Evolutionary conservation across 2,888 invertebrate genomes (phyloP), one percentile per base, ranked within the genome.

Genomic region (Tetramorium bicarinatum): DNA sequence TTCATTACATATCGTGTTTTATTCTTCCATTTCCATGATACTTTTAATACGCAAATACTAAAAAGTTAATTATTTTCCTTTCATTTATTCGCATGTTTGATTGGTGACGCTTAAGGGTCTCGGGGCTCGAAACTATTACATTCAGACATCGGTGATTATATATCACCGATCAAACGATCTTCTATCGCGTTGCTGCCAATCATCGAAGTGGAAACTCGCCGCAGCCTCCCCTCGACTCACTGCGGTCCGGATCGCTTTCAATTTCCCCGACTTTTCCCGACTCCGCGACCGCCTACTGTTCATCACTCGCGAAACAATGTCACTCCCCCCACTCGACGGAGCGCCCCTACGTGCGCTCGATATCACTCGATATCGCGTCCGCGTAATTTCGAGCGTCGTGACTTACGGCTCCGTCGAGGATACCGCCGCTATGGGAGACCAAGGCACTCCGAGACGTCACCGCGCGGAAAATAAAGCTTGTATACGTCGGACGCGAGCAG

Each of bases 401-500:
- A 87, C 77, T 86, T 86, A 87, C 38, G 74, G n/a, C 44, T 15
- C 81, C 62, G 80, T 76, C 76, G 86, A 86, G 86, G 29, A 84
- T 84, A 0, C 38, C 44, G 38, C 3, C 9, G 44, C 56, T n/a
- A 66, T 3, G 18, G 21, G 25, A 21, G 66, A 3, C 25, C 25
- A 15, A 25, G 38, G n/a, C 38, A n/a, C 9, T 7, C 44, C 25
- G 52, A 9, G n/a, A 41, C 66, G 25, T 66, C 38, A 11, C 44
- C 34, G 6, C 54, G n/a, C 38, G 54, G 69, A 72, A 69, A 67
- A 59, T 81, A 81, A 75, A 75, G 81, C 67, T 25, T 25, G 59
- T 56, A 64, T 49, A 76, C 34, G 64, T 25, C 66, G 25, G 38
- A 64, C 38, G 29, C 34, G 41, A 29, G 41, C 7, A 38, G 38